Conservation (phyloP, 2,113 vertebrate species). For the Ptyas mucosa region DNA sequence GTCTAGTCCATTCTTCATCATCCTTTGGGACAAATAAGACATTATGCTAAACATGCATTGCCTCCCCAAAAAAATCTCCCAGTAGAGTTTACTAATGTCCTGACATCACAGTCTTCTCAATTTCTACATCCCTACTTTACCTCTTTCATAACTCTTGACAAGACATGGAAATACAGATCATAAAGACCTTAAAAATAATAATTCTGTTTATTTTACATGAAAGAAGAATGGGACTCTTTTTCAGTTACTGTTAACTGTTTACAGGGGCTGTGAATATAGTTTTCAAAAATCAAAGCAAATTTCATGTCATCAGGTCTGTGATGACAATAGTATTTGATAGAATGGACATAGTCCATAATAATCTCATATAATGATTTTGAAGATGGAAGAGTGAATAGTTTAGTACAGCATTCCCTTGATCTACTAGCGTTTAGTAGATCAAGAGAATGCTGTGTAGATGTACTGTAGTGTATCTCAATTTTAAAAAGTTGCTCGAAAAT, state of each 20-base stretch:
- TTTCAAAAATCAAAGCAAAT: not conserved
- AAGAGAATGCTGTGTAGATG: not conserved
- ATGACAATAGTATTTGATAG: not conserved
- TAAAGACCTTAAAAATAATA: not conserved
- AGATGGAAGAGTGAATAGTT: not conserved
- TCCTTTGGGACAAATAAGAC: constrained; percentile 2
- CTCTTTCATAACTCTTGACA: not conserved
- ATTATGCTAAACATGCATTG: not conserved
- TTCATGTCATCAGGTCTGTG: not conserved
- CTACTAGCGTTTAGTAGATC: not conserved
- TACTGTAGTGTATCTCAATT: not conserved
- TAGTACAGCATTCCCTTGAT: not conserved
- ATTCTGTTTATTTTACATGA: not conserved
- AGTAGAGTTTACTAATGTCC: not conserved
- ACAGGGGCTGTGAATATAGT: not conserved
- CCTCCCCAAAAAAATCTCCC: not conserved
- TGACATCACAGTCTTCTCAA: not conserved
- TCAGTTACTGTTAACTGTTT: not conserved
- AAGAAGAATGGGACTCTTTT: not conserved
- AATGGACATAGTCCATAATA: not conserved
- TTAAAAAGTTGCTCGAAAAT: not conserved
- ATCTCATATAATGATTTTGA: not conserved
- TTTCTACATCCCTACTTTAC: not conserved
- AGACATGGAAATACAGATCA: not conserved
- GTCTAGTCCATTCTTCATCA: constrained; percentile 48